These are phyloP conservation scores for Troilus luridus DNA, from an alignment of 2,888 invertebrate species.

Conservation along the genomic window DNA sequence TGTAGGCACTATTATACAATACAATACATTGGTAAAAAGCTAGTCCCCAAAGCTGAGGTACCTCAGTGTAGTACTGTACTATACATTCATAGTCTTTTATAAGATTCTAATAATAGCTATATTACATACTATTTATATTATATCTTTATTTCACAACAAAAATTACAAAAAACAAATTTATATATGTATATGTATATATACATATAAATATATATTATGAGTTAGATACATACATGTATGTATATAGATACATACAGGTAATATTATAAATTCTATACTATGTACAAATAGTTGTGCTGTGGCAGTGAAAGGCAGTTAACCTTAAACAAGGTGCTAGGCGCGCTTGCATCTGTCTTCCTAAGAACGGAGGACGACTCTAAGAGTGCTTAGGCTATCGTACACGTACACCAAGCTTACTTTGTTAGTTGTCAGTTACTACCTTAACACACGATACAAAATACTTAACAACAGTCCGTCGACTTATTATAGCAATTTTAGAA, in stretches of 20 bases:
- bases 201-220: constrained; percentile 44
- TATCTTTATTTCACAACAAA: constrained; percentile 57
- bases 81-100: constrained; percentile 65
- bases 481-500: constrained; percentile 46
- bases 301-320: constrained; percentile 67
- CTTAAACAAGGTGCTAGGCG: constrained; percentile 62
- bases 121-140: constrained; percentile 64
- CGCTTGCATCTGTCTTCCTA: constrained; percentile 54
- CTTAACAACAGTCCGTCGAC: constrained; percentile 41
- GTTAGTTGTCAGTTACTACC: constrained; percentile 54
- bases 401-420: constrained; percentile 52
- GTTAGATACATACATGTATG: constrained; percentile 48
- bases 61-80: constrained; percentile 65
- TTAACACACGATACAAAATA: constrained; percentile 49
- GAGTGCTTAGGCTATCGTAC: constrained; percentile 57
- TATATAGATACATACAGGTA: constrained; percentile 60
- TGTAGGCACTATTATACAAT: constrained; percentile 54
- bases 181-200: constrained; percentile 48
- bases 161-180: neutral
- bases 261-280: constrained; percentile 63
- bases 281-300: constrained; percentile 67
- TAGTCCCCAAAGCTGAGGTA: constrained; percentile 66
- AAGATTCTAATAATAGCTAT: constrained; percentile 65
- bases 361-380: constrained; percentile 44
- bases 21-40: constrained; percentile 64